Percentiles rank a stretch among this genome's conserved stretches.
These are phyloP conservation scores for Arion vulgaris DNA, from an alignment of 1,140 invertebrate genomes.

Conservation along the genomic window DNA sequence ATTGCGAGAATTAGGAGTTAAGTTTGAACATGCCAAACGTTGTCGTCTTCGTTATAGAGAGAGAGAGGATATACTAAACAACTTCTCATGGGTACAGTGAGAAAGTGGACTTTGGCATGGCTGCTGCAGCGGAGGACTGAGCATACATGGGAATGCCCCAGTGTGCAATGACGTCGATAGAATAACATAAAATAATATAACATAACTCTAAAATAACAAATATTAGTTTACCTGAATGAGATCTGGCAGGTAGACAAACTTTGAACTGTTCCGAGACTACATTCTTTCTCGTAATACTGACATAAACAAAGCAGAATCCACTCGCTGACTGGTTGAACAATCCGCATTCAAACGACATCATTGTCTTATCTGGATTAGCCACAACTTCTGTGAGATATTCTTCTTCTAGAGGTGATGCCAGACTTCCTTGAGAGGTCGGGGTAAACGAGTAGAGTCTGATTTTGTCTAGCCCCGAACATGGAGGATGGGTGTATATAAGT, in stretches of 20 bases:
- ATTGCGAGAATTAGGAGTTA: too few relatives aligned
- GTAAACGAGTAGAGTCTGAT: constrained; percentile 52
- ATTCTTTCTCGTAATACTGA: constrained; percentile 49
- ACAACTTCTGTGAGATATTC: constrained; percentile 51
- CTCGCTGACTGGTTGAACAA: constrained; percentile 36
- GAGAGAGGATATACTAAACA: too few relatives aligned
- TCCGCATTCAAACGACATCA: constrained; percentile 49
- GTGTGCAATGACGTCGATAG: too few relatives aligned
- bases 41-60: too few relatives aligned
- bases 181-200: too few relatives aligned
- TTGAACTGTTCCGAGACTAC: constrained; percentile 52
- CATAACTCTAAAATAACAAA: not conserved
- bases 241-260: constrained; percentile 50
- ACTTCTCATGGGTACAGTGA: too few relatives aligned
- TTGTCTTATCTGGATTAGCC: constrained; percentile 43
- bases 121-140: too few relatives aligned
- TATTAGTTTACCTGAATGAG: constrained; percentile 52
- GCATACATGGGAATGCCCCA: too few relatives aligned
- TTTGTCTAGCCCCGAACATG: constrained; percentile 50
- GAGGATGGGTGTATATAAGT: constrained; percentile 54
- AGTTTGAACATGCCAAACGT: too few relatives aligned
- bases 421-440: constrained; percentile 44
- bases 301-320: constrained; percentile 60
- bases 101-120: too few relatives aligned
- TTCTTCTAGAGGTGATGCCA: constrained; percentile 52